These are phyloP conservation scores for Nasonia vitripennis DNA, from an alignment of 1,140 invertebrate species.

Conservation along the genomic window DNA sequence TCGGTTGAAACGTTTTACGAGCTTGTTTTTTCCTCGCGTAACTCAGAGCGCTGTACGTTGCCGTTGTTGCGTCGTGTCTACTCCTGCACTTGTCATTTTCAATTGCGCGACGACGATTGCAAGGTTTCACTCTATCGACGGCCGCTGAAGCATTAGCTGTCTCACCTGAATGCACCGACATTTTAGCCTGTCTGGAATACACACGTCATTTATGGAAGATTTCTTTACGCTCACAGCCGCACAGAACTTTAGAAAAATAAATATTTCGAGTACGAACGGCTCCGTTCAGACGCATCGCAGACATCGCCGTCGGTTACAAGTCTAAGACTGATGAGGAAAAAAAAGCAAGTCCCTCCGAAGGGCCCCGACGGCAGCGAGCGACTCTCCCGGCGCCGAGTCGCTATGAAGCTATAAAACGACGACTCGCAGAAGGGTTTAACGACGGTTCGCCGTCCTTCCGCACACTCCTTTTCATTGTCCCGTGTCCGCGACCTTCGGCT, in stretches of 20 bases:
- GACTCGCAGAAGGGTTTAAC: conserved; percentile 62
- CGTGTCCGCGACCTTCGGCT: conserved; percentile 16
- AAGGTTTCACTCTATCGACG: neutral
- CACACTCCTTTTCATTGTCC: neutral
- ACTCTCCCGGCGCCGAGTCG: conserved; percentile 32
- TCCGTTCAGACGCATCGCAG: neutral
- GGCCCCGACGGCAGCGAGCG: neutral
- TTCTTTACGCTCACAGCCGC: no score
- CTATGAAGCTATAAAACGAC: conserved; percentile 67
- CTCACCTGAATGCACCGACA: no score
- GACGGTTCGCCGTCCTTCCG: conserved; percentile 40
- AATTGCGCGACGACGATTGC: conserved; percentile 15
- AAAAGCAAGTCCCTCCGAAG: neutral
- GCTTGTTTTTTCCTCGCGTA: conserved; percentile 17
- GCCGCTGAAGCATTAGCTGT: neutral
- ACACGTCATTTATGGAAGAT: no score
- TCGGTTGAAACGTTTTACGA: conserved; percentile 14
- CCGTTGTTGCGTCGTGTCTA: neutral
- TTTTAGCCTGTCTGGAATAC: no score
- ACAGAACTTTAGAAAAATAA: neutral
- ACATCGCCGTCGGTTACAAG: neutral
- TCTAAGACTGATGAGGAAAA: neutral
- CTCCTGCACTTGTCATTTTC: neutral
- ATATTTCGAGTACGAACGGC: neutral
- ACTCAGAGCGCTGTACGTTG: neutral